A percentile compares a stretch with the other conserved stretches of the same genome.
phyloP scores from a whole-genome alignment of 2,113 vertebrate species.

The Sceloporus undulatus region DNA sequence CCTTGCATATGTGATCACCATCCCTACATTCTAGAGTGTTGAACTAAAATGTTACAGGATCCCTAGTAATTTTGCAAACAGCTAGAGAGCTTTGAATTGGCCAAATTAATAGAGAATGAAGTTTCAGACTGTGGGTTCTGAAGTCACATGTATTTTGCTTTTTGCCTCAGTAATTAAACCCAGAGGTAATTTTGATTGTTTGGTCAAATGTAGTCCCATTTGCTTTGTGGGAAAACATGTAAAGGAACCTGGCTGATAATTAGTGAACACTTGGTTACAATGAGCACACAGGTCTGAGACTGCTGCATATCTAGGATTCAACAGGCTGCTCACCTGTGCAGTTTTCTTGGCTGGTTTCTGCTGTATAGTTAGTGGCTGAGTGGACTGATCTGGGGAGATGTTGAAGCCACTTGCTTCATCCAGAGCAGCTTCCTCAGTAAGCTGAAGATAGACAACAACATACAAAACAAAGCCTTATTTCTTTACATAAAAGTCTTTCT shows the following conservation, averaged over 20 bases:
- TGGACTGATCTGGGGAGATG: conserved; percentile 83
- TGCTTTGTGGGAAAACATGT: neutral
- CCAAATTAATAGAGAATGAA: neutral
- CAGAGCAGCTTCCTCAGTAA: conserved; percentile 89
- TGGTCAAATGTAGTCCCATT: neutral
- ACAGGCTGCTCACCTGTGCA: conserved; percentile 68
- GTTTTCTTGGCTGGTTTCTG: conserved; percentile 40
- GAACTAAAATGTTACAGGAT: neutral
- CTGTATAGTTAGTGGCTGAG: conserved; percentile 62
- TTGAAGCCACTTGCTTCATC: conserved; percentile 95
- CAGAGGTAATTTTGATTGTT: neutral
- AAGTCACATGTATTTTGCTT: neutral
- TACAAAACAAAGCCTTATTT: conserved; percentile 15
- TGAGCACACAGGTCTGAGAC: neutral
- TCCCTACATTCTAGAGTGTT: no score
- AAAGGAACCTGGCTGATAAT: neutral
- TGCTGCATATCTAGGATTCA: neutral
- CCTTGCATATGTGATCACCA: neutral
- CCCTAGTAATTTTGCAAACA: neutral
- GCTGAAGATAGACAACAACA: conserved; percentile 71
- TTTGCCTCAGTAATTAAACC: neutral
- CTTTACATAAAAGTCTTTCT: neutral
- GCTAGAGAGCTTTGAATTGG: neutral
- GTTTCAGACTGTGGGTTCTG: neutral
- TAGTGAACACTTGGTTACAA: neutral